phyloP scores from a whole-genome alignment of 1,140 invertebrate species.

The Bombus vancouverensis region DNA sequence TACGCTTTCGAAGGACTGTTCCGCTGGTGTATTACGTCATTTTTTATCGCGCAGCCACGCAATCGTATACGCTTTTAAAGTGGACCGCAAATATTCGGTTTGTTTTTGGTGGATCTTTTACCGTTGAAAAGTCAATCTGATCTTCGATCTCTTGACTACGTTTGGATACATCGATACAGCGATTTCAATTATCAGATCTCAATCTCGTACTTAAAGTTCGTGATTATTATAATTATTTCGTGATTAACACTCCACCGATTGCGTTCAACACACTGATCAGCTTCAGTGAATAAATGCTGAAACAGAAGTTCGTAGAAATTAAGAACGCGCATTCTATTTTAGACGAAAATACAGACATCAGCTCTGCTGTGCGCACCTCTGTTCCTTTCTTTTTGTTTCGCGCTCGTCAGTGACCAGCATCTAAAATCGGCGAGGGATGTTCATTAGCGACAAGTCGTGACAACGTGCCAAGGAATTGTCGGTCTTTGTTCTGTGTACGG shows the following conservation, averaged over 20 bases:
- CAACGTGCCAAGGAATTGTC: conserved; percentile 64
- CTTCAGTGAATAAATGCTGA: background rate
- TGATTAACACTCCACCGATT: too few species aligned
- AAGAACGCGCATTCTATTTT: background rate
- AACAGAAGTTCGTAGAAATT: background rate
- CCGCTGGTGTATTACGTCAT: background rate
- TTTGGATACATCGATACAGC: too few species aligned
- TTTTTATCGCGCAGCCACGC: background rate
- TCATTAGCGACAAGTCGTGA: conserved; percentile 61
- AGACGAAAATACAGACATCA: background rate
- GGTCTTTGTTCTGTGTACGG: conserved; percentile 64
- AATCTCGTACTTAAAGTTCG: background rate
- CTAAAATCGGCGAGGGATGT: conserved; percentile 65
- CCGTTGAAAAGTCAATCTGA: background rate
- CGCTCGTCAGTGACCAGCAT: conserved; percentile 52
- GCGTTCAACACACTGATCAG: too few species aligned
- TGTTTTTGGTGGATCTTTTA: background rate
- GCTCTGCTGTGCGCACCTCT: background rate
- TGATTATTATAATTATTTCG: background rate
- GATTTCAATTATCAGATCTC: background rate
- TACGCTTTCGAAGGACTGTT: background rate
- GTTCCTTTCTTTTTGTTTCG: conserved; percentile 4
- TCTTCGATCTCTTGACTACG: background rate
- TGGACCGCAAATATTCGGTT: background rate
- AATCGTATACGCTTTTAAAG: background rate